Conservation (phyloP, 2,113 vertebrate species). For the Reinhardtius hippoglossoides region DNA sequence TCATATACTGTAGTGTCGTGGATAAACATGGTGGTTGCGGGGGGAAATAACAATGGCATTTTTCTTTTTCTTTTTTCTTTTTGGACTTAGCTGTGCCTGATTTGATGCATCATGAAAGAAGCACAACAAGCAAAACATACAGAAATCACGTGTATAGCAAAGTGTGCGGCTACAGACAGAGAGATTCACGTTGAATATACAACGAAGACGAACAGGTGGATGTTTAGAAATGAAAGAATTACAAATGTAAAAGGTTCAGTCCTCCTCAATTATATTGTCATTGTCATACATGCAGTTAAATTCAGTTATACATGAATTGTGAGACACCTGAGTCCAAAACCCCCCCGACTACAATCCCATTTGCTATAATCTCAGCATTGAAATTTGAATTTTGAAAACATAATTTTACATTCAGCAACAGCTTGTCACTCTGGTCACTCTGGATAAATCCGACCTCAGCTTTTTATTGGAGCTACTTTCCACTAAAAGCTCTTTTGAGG, state of each 20-base stretch:
- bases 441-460: no score
- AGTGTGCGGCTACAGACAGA: slow-evolving; percentile 13
- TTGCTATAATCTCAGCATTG: no score
- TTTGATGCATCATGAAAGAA: slow-evolving; percentile 9
- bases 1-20: slow-evolving; percentile 41
- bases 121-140: slow-evolving; percentile 25
- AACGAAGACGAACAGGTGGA: slow-evolving; percentile 8
- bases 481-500: background rate
- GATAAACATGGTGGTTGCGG: slow-evolving; percentile 31
- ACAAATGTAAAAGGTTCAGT: background rate
- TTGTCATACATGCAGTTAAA: no score
- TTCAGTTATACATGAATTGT: background rate
- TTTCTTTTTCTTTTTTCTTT: background rate
- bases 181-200: slow-evolving; percentile 6
- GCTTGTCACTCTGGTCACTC: no score
- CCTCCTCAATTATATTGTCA: background rate
- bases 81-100: slow-evolving; percentile 7
- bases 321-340: background rate
- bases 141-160: slow-evolving; percentile 28
- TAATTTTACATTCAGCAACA: no score
- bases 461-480: background rate
- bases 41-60: background rate
- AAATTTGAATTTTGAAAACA: no score
- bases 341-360: no score
- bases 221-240: slow-evolving; percentile 13